Base-by-base conservation (phyloP, 2,888 invertebrate genomes). In the Parnassius glacialis region DNA sequence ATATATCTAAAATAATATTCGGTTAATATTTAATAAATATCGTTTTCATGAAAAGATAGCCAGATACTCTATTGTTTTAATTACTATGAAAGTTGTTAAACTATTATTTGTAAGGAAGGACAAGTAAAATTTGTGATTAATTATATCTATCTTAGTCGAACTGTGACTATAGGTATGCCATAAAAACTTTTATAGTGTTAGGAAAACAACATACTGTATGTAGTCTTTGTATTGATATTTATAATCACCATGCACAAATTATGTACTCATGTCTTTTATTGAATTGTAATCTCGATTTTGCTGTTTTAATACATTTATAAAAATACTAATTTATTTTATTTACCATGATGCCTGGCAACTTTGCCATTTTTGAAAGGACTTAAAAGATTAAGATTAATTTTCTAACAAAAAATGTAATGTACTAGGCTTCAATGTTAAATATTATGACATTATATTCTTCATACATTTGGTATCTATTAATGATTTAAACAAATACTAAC, bases 241-340 rank as follows among this genome's bases (percentile, higher is more conserved):
- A 65, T 63, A 64, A 68, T 65, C 65, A 66, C 64, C 65, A 67
- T 74, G 74, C 77, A 79, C 73, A 74, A 78, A 75, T 72, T 71
- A 70, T 69, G 74, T 71, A 74, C 70, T 72, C 73, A 74, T 78
- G 72, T 80, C 76, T 74, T 72, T 73, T 74, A 64, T 72, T 74
- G 72, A 69, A 79, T 69, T 83, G 77, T 86, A 85, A 82, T 84
- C 80, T 77, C 76, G 80, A 83, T 72, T 83, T 87, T 80, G 83
- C 76, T 82, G 86, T 87, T 90, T 90, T 90, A 90, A 82, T 90
- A 90, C 90, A 90, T 88, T 90, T 88, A 75, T 87, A 84, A 84
- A 83, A 84, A 78, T 66, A 68, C 50, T 50, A 43, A 67, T 70
- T 34, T 34, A 5, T 34, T 34, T 34, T 34, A 34, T 34, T 34